Percentiles rank a stretch among this genome's conserved stretches.
Conservation (phyloP, 2,113 vertebrate species). For the Ictalurus punctatus region DNA sequence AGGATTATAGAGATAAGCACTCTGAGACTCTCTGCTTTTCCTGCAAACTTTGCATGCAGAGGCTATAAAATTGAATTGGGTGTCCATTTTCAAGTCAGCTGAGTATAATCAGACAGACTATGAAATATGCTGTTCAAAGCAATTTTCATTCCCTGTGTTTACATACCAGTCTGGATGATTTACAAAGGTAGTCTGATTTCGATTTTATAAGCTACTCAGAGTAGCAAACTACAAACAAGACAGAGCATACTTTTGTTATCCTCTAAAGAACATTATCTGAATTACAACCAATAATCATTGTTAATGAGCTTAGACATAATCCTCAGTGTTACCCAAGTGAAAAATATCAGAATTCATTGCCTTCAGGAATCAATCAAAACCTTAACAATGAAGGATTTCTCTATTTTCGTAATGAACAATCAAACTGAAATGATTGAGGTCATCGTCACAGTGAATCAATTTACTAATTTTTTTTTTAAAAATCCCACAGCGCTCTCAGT, state of each 20-base stretch:
- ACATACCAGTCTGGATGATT: constrained; percentile 30
- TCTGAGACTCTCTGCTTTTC: constrained; percentile 23
- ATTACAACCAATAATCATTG: constrained; percentile 11
- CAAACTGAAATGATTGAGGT: constrained; percentile 55
- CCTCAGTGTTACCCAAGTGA: neutral
- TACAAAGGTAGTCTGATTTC: constrained; percentile 21
- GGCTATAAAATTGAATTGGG: constrained; percentile 47
- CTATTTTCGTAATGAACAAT: constrained; percentile 59
- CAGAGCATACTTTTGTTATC: neutral
- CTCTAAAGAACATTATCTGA: constrained; percentile 3
- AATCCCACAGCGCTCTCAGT: constrained; percentile 48
- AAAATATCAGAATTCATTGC: constrained; percentile 36
- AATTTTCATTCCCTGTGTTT: constrained; percentile 19
- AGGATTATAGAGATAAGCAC: constrained; percentile 46
- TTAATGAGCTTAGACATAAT: neutral
- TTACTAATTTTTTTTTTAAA: constrained; percentile 62
- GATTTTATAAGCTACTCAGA: constrained; percentile 8
- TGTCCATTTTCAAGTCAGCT: constrained; percentile 42
- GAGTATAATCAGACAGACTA: constrained; percentile 28
- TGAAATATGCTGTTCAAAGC: constrained; percentile 30
- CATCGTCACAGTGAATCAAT: constrained; percentile 56
- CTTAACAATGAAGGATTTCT: constrained; percentile 36
- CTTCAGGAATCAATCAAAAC: constrained; percentile 44
- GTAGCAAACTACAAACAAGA: constrained; percentile 24
- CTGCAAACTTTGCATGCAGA: constrained; percentile 40